Evolutionary conservation across 2,797 vertebrate species (phyloP).

Genomic region (Xiphorhynchus erythropygius): DNA sequence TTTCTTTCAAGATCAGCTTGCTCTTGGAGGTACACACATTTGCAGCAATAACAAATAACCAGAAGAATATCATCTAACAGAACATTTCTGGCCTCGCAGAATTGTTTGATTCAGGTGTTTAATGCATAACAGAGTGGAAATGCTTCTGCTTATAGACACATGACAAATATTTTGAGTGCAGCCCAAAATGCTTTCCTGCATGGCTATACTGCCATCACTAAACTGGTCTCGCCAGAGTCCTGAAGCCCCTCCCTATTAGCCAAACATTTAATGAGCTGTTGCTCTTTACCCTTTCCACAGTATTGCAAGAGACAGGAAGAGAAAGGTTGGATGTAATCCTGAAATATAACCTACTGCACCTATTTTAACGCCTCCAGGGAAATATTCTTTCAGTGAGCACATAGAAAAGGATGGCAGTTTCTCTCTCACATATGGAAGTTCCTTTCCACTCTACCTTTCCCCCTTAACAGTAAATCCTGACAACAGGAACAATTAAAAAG

Average conservation of each 20-base stretch:
- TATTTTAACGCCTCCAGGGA: not conserved
- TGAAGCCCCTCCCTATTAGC: not conserved
- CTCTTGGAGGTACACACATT: not conserved
- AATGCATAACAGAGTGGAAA: not conserved
- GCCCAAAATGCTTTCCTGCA: not conserved
- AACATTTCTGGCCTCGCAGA: not conserved
- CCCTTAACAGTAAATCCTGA: not conserved
- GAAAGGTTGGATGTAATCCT: not conserved
- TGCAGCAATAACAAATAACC: not conserved
- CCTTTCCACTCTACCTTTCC: not conserved
- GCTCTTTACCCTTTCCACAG: not conserved
- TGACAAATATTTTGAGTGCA: not conserved
- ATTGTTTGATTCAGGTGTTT: not conserved
- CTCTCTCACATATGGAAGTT: not conserved
- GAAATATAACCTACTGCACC: not conserved
- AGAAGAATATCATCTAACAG: not conserved
- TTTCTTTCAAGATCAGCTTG: not conserved
- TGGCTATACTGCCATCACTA: not conserved
- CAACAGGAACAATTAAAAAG: not conserved
- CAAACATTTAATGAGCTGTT: not conserved
- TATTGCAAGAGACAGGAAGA: not conserved
- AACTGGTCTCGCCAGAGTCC: not conserved
- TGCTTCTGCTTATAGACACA: not conserved
- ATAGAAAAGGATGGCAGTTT: not conserved
- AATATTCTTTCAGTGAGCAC: not conserved